Percentiles rank a stretch among this genome's conserved stretches.
These are phyloP conservation scores for Philonicus albiceps DNA, from an alignment of 2,888 invertebrate species.

Conservation along the genomic window DNA sequence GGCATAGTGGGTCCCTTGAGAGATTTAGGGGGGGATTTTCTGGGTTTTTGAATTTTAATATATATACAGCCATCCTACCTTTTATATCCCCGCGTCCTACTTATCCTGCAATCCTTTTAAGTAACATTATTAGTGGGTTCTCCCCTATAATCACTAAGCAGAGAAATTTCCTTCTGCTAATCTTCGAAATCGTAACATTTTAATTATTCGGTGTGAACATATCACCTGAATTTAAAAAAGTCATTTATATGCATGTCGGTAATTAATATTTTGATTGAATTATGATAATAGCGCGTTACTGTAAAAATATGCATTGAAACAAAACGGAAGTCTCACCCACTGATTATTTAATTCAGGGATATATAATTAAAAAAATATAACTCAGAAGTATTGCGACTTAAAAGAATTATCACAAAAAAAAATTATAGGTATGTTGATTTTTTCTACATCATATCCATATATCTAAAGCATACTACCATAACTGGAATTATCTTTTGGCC, in stretches of 20 bases:
- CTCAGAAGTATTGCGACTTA: no score
- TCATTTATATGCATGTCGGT: not conserved
- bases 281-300: no score
- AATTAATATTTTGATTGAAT: not conserved
- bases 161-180: not conserved
- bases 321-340: no score
- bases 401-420: no score
- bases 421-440: no score
- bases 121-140: not conserved
- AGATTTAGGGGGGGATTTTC: not conserved
- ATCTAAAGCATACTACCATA: no score
- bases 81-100: not conserved
- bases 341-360: no score
- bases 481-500: no score
- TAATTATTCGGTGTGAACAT: not conserved
- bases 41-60: not conserved
- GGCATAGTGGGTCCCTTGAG: not conserved
- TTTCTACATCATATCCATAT: no score
- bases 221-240: not conserved
- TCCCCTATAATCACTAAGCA: not conserved
- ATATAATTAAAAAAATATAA: no score
- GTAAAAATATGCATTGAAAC: no score
- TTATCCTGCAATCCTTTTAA: not conserved
- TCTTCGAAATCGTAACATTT: not conserved
- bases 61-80: not conserved